Base-by-base conservation (phyloP, 2,888 invertebrate genomes). In the Meiosimyza decipiens region DNA sequence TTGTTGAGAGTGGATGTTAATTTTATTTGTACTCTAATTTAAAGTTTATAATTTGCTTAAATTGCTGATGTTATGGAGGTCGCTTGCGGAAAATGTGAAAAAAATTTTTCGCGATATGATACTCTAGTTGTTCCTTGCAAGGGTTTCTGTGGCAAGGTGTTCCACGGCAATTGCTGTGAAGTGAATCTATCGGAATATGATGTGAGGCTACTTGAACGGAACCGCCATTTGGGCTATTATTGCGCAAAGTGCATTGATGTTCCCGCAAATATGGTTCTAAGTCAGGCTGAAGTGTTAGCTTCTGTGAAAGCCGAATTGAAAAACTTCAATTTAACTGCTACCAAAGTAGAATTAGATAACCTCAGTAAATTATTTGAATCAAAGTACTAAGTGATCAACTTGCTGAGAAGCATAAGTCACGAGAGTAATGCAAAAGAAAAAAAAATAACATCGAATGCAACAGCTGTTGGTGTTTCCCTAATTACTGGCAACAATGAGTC, bases 211-310 rank as follows among this genome's bases (percentile, higher is more conserved):
- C 54, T 54, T 16, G 54, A 54, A 54, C 54, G 54, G 5, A 54
- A 54, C 54, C 54, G 54, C 54, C 54, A 54, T 54, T 54, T 54
- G 54, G 54, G 54, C 18, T 54, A 54, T 54, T 54, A 54, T 54
- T 54, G 54, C 54, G n/a, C 18, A 54, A 54, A 54, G 54, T 54
- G 54, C 54, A 54, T 54, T 18, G 54, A 54, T 54, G 54, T 54
- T n/a, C 54, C 54, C 6, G 54, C 54, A n/a, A 54, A 54, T 54
- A 16, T 54, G 54, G 54, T 54, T 54, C 54, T 54, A 54, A 54
- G 15, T n/a, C 54, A 54, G 18, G 54, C 54, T 54, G 54, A 54
- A 54, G 7, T 54, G 54, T 54, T 54, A 54, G n/a, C 54, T 54
- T 12, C 54, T 15, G 54, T 54, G 54, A 9, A 54, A 54, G 54